Evolutionary conservation across 2,888 invertebrate genomes (phyloP).

Genomic region (Odontothrips loti): DNA sequence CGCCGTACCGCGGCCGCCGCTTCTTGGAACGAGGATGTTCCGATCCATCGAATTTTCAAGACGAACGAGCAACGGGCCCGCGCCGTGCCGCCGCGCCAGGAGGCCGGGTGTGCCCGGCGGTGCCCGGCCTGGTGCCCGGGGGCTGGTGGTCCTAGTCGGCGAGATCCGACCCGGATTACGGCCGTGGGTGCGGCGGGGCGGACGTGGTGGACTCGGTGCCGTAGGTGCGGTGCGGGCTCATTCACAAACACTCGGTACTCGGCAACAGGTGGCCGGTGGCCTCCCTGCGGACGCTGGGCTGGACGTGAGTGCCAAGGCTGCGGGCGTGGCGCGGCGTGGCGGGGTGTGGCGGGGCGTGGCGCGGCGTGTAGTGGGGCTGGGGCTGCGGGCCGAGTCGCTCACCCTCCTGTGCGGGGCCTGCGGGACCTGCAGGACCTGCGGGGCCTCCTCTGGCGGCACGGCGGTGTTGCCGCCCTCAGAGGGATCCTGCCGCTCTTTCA

Average conservation of each 20-base stretch:
- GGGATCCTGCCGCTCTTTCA: constrained; percentile 1
- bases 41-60: constrained; percentile 22
- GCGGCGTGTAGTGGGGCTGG: neutral
- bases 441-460: neutral
- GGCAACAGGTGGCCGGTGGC: neutral
- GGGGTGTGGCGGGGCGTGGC: neutral
- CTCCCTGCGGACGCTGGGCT: neutral
- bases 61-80: constrained; percentile 1
- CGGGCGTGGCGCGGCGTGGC: neutral
- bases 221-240: no score
- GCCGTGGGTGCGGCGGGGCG: no score
- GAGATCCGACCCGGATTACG: no score
- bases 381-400: neutral
- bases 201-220: no score
- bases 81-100: neutral
- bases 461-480: constrained; percentile 14
- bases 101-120: no score
- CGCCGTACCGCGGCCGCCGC: neutral
- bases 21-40: neutral
- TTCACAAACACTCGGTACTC: neutral
- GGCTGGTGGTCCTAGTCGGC: no score
- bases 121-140: no score
- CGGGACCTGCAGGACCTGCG: neutral
- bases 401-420: neutral
- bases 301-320: neutral